These are phyloP conservation scores for Chelonia mydas DNA, from an alignment of 2,797 vertebrate species.

Conservation along the genomic window DNA sequence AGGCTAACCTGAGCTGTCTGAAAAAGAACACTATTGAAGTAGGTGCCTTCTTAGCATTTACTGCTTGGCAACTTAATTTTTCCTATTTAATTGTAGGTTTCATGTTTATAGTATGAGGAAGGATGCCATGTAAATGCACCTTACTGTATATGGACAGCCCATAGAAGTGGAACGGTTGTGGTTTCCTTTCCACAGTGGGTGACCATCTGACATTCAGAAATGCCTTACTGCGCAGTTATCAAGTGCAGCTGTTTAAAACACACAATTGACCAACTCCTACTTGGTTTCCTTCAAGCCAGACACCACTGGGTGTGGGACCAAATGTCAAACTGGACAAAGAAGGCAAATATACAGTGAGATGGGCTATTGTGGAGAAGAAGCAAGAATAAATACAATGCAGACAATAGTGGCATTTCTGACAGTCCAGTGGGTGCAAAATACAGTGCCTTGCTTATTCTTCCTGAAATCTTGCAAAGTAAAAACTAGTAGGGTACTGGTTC, in stretches of 20 bases:
- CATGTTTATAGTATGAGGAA: slow-evolving; percentile 53
- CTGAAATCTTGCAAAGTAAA: slow-evolving; percentile 20
- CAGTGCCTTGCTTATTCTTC: slow-evolving; percentile 2
- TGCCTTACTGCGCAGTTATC: slow-evolving; percentile 15
- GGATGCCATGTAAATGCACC: slow-evolving; percentile 61
- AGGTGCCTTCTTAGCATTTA: slow-evolving; percentile 30
- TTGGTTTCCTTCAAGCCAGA: slow-evolving; percentile 29
- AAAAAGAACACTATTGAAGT: slow-evolving; percentile 68
- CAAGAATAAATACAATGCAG: neutral
- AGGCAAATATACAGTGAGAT: slow-evolving; percentile 28
- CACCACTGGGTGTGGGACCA: slow-evolving; percentile 36
- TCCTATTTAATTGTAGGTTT: slow-evolving; percentile 72
- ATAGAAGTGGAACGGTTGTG: slow-evolving; percentile 42
- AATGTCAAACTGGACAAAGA: slow-evolving; percentile 71
- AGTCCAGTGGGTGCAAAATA: slow-evolving; percentile 58
- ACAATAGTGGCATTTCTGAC: slow-evolving; percentile 67
- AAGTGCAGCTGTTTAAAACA: slow-evolving; percentile 21
- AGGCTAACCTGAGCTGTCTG: neutral
- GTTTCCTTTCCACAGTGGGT: slow-evolving; percentile 20
- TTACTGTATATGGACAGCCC: slow-evolving; percentile 58
- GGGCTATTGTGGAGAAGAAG: slow-evolving; percentile 46
- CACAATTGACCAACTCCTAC: neutral
- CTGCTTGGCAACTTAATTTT: slow-evolving; percentile 14
- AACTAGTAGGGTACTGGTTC: neutral
- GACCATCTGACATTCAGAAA: slow-evolving; percentile 25